These are phyloP conservation scores for Beris morrisii DNA, from an alignment of 2,888 invertebrate genomes.

Conservation along the genomic window DNA sequence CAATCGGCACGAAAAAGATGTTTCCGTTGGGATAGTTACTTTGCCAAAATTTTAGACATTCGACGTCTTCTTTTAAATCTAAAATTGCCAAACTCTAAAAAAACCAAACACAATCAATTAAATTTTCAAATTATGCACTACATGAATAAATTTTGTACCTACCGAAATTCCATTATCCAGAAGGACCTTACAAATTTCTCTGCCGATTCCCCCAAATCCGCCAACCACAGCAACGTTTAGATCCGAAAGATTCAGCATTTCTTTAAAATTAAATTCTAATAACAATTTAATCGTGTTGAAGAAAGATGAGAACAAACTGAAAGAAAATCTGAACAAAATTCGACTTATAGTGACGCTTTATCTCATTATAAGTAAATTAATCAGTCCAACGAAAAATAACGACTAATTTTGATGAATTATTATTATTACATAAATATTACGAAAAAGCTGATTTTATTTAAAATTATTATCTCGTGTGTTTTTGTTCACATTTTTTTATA, in stretches of 20 bases:
- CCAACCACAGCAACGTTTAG: slow-evolving; percentile 32
- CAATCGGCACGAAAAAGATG: slow-evolving; percentile 47
- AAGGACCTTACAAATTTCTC: slow-evolving; percentile 48
- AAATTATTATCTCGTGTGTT: too few species aligned
- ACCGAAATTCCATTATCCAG: slow-evolving; percentile 47
- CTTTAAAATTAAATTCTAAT: background rate
- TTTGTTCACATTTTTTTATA: too few species aligned
- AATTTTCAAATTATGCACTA: background rate
- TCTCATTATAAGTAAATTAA: too few species aligned
- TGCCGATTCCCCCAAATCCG: slow-evolving; percentile 47
- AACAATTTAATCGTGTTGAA: too few species aligned
- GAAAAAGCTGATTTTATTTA: too few species aligned
- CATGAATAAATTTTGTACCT: slow-evolving; percentile 28
- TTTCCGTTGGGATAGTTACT: slow-evolving; percentile 43
- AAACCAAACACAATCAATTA: background rate
- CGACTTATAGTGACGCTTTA: too few species aligned
- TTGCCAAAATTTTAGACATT: slow-evolving; percentile 49
- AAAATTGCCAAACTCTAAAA: slow-evolving; percentile 48
- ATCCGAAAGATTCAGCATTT: background rate
- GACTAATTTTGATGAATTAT: too few species aligned
- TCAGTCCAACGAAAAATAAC: too few species aligned
- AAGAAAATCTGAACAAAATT: too few species aligned
- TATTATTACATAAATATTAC: too few species aligned
- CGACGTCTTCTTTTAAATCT: slow-evolving; percentile 50
- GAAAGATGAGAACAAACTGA: too few species aligned